Conservation (phyloP, 1,140 invertebrate genomes). For the Akabosia matsudoensis region DNA sequence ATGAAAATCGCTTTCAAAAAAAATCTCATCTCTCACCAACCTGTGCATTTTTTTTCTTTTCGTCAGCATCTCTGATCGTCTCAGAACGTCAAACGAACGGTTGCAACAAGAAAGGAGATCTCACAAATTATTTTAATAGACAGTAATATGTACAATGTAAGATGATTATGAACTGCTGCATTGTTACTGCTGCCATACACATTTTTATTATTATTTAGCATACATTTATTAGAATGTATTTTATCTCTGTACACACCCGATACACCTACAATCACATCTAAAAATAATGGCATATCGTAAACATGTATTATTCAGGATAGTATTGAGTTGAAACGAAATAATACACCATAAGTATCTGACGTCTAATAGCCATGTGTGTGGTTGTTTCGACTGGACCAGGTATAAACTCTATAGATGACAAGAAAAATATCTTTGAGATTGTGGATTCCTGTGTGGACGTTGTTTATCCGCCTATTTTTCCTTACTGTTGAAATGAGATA, state of each 20-base stretch:
- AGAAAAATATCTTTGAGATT: not conserved
- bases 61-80: no score
- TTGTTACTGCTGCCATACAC: not conserved
- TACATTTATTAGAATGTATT: no score
- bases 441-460: not conserved
- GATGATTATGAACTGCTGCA: not conserved
- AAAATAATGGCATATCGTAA: no score
- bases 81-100: no score
- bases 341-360: no score
- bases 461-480: not conserved
- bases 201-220: not conserved
- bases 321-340: no score
- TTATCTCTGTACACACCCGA: no score
- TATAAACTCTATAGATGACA: not conserved
- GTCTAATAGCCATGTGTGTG: no score
- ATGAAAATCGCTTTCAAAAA: slow-evolving; percentile 13
- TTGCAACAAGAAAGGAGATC: not conserved
- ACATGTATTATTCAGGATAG: no score
- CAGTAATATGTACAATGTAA: slow-evolving; percentile 10
- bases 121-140: slow-evolving; percentile 19
- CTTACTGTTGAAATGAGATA: slow-evolving; percentile 16
- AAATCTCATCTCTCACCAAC: no score
- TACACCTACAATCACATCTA: no score
- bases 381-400: not conserved
- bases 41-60: no score